Evolutionary conservation across 2,888 invertebrate species (phyloP).

Genomic region (Aphidoletes aphidimyza): DNA sequence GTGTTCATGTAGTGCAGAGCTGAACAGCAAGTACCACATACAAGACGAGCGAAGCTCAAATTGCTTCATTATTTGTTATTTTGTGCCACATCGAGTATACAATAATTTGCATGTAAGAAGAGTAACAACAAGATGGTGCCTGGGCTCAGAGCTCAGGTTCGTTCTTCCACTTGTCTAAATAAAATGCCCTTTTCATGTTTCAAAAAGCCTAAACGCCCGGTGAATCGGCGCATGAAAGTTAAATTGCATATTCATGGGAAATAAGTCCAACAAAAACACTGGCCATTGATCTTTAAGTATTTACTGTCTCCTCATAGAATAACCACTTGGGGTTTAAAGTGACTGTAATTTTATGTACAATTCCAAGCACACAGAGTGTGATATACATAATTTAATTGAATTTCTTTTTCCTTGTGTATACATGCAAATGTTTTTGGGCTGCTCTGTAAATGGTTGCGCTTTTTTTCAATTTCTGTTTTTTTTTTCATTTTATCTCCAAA

Average conservation of each 20-base stretch:
- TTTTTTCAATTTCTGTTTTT: too few relatives aligned
- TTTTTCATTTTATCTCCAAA: too few relatives aligned
- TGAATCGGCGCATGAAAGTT: background rate
- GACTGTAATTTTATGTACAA: too few relatives aligned
- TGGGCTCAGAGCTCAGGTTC: background rate
- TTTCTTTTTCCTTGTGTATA: too few relatives aligned
- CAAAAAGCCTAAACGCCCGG: background rate
- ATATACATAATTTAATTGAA: background rate
- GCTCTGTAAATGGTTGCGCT: too few relatives aligned
- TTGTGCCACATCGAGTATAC: slow-evolving; percentile 12
- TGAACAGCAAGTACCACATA: too few relatives aligned
- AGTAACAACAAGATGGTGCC: background rate
- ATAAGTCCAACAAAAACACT: background rate
- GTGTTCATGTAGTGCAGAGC: background rate
- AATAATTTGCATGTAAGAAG: slow-evolving; percentile 23
- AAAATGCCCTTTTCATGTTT: background rate
- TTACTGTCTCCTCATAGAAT: background rate
- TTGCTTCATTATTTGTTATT: slow-evolving; percentile 24
- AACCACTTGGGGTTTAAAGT: too few relatives aligned
- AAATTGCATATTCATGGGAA: background rate
- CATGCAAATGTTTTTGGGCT: too few relatives aligned
- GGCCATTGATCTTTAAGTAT: background rate
- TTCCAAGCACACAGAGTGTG: background rate
- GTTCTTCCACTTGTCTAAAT: background rate
- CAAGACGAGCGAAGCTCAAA: too few relatives aligned